A percentile compares a stretch with the other conserved stretches of the same genome.
These are phyloP conservation scores for Andrena praecox DNA, from an alignment of 2,888 invertebrate genomes.

Conservation along the genomic window DNA sequence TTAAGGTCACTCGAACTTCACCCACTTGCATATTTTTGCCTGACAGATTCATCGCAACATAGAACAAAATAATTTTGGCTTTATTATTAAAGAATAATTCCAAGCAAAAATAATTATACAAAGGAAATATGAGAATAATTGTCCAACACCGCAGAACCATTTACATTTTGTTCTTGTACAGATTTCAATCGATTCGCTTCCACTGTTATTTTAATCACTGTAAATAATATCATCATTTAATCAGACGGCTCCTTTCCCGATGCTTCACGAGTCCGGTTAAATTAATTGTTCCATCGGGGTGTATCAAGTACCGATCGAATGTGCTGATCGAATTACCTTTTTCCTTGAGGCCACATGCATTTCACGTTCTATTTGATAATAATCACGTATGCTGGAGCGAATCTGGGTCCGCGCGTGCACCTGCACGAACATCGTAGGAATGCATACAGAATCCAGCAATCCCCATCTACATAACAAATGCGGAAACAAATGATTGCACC, in stretches of 20 bases:
- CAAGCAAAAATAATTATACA: not conserved
- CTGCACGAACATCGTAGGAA: slow-evolving; percentile 32
- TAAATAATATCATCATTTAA: not conserved
- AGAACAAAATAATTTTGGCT: not conserved
- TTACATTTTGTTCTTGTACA: not conserved
- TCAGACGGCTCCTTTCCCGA: not conserved
- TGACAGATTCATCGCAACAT: no score
- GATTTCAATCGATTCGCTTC: no score
- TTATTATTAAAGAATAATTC: not conserved
- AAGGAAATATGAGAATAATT: no score
- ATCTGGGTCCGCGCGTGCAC: slow-evolving; percentile 28
- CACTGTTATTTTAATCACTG: not conserved
- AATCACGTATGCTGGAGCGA: slow-evolving; percentile 59
- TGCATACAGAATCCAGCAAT: slow-evolving; percentile 31
- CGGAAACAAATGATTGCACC: slow-evolving; percentile 42
- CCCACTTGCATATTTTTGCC: no score
- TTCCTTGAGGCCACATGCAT: slow-evolving; percentile 39
- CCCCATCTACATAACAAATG: slow-evolving; percentile 52
- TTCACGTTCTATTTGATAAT: slow-evolving; percentile 69
- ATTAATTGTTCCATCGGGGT: not conserved
- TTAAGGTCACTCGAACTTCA: no score
- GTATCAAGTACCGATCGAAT: slow-evolving; percentile 28
- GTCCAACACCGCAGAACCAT: not conserved
- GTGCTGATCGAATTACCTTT: slow-evolving; percentile 32
- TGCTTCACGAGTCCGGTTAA: not conserved